A percentile compares a stretch with the other conserved stretches of the same genome.
These are phyloP conservation scores for Troides oblongomaculatus DNA, from an alignment of 2,888 invertebrate genomes.

Conservation along the genomic window DNA sequence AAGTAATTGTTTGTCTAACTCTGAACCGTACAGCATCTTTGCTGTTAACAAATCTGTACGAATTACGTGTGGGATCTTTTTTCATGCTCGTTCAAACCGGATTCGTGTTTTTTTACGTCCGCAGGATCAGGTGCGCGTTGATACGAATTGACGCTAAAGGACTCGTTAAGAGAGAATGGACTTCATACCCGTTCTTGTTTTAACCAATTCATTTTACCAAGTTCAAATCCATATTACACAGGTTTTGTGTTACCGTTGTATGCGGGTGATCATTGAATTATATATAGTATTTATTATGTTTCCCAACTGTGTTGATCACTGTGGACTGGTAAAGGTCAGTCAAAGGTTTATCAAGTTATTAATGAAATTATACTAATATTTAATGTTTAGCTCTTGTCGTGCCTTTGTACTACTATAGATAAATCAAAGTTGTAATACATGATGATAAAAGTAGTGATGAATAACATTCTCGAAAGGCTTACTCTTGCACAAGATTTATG, in stretches of 20 bases:
- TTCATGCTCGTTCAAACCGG: background rate
- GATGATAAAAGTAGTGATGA: too few relatives aligned
- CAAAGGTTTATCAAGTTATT: background rate
- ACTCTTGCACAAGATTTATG: too few relatives aligned
- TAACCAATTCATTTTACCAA: slow-evolving; percentile 6
- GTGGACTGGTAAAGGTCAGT: too few relatives aligned
- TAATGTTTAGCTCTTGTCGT: too few relatives aligned
- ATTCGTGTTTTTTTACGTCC: slow-evolving; percentile 8
- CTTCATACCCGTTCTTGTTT: slow-evolving; percentile 19
- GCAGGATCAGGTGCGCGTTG: background rate
- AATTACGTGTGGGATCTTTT: background rate
- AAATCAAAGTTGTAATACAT: too few relatives aligned
- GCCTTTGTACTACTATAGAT: too few relatives aligned
- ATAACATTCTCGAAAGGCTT: too few relatives aligned
- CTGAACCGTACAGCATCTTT: background rate
- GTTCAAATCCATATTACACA: background rate
- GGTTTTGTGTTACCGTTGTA: background rate
- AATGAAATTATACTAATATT: too few relatives aligned
- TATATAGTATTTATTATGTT: background rate
- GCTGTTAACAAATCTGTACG: background rate
- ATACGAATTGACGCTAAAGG: slow-evolving; percentile 1
- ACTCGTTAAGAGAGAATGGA: slow-evolving; percentile 8
- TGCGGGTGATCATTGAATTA: slow-evolving; percentile 7
- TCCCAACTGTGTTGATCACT: background rate
- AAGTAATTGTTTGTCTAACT: background rate